Percentiles rank a stretch among this genome's conserved stretches.
These are phyloP conservation scores for Diarsia rubi DNA, from an alignment of 2,888 invertebrate genomes.

Conservation along the genomic window DNA sequence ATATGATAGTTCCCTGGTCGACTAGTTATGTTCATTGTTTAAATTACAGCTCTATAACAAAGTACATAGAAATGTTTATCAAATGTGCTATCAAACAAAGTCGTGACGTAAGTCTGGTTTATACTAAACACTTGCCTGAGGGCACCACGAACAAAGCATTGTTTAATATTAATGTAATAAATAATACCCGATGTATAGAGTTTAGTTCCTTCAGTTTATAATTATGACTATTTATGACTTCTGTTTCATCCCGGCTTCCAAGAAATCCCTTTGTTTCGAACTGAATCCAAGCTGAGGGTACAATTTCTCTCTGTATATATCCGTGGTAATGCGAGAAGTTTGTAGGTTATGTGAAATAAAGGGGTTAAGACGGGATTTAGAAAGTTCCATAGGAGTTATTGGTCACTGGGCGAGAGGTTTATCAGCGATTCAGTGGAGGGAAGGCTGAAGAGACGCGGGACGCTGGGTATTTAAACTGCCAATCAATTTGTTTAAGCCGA, in stretches of 20 bases:
- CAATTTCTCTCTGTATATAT: slow-evolving; percentile 5
- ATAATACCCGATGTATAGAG: slow-evolving; percentile 30
- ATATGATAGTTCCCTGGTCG: background rate
- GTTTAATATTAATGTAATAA: slow-evolving; percentile 44
- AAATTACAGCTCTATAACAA: background rate
- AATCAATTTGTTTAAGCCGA: background rate
- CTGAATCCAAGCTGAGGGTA: background rate
- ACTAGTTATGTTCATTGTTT: background rate
- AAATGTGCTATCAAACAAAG: slow-evolving; percentile 30
- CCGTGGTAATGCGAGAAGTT: slow-evolving; percentile 21
- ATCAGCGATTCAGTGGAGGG: background rate
- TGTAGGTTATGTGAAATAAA: slow-evolving; percentile 1
- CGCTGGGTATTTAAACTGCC: background rate
- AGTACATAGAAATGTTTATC: slow-evolving; percentile 17
- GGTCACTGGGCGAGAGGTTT: background rate
- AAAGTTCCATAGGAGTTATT: background rate
- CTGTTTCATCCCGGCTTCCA: slow-evolving; percentile 33
- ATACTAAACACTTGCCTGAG: slow-evolving; percentile 19
- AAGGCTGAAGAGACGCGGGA: background rate
- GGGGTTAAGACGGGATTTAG: background rate
- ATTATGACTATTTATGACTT: slow-evolving; percentile 41
- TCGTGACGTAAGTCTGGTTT: slow-evolving; percentile 22
- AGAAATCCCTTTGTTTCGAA: slow-evolving; percentile 50
- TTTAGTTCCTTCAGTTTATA: slow-evolving; percentile 41
- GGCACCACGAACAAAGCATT: slow-evolving; percentile 39